Evolutionary conservation across 2,797 vertebrate species (phyloP).

Genomic region (Anomalospiza imberbis): DNA sequence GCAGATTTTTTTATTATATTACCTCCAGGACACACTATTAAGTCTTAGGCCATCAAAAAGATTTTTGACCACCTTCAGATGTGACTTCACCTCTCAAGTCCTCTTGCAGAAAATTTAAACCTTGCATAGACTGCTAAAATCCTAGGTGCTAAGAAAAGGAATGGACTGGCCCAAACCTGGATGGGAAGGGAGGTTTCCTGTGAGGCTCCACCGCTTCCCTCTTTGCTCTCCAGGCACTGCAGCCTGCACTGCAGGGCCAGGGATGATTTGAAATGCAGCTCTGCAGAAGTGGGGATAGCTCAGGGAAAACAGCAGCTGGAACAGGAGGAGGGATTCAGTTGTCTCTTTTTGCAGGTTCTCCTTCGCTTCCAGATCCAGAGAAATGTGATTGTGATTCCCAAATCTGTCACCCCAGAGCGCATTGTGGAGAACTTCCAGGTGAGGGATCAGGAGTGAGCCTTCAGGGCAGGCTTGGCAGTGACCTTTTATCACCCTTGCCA

Average conservation of each 20-base stretch:
- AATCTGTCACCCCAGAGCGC: slow-evolving; percentile 35
- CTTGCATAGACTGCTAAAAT: no score
- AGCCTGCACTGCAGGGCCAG: not conserved
- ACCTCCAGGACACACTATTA: not conserved
- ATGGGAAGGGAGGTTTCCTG: not conserved
- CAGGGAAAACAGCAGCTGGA: not conserved
- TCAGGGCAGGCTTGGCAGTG: not conserved
- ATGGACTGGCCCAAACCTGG: not conserved
- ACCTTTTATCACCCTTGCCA: not conserved
- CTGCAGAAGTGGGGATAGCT: not conserved
- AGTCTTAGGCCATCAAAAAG: not conserved
- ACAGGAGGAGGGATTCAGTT: not conserved
- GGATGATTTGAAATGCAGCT: not conserved
- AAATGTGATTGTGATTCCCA: slow-evolving; percentile 28
- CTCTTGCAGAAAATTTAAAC: not conserved
- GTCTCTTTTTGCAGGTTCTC: slow-evolving; percentile 4
- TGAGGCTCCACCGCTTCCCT: not conserved
- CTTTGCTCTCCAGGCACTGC: not conserved
- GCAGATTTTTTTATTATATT: not conserved
- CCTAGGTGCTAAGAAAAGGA: not conserved
- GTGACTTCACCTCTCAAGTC: not conserved
- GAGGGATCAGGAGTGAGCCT: not conserved
- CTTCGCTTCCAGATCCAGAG: slow-evolving; percentile 57
- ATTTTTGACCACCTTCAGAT: not conserved
- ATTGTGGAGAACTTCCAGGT: slow-evolving; percentile 44